These are phyloP conservation scores for Odontomachus brunneus DNA, from an alignment of 1,140 invertebrate genomes.

Conservation along the genomic window DNA sequence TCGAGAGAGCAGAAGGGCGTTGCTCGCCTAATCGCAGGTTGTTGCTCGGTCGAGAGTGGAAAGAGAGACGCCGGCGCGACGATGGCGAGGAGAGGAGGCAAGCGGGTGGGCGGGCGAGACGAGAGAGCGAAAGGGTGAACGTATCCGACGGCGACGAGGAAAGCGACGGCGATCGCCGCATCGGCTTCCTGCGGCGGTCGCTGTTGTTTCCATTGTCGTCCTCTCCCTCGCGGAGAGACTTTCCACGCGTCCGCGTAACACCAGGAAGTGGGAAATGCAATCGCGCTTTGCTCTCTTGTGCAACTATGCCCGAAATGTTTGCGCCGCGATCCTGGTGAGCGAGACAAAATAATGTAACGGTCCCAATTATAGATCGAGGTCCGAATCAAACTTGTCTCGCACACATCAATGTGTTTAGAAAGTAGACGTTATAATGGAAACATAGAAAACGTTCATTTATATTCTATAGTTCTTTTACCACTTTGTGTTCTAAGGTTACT, in stretches of 20 bases:
- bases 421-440: too few relatives aligned
- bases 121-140: constrained; percentile 38
- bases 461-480: too few relatives aligned
- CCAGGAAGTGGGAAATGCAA: constrained; percentile 38
- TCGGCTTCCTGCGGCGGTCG: not conserved
- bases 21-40: constrained; percentile 44
- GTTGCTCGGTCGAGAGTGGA: constrained; percentile 48
- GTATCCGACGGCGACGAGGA: constrained; percentile 32
- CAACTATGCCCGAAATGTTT: not conserved
- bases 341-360: not conserved
- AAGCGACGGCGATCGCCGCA: constrained; percentile 1
- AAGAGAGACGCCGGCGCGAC: constrained; percentile 31
- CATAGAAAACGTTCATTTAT: too few relatives aligned
- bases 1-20: constrained; percentile 38
- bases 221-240: constrained; percentile 11
- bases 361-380: too few relatives aligned
- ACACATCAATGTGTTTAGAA: too few relatives aligned
- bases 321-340: not conserved
- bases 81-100: not conserved
- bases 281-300: not conserved
- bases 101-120: not conserved
- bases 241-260: constrained; percentile 39
- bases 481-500: too few relatives aligned
- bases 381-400: too few relatives aligned
- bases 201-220: constrained; percentile 7